Evolutionary conservation across 2,113 vertebrate species (phyloP), one percentile per base, ranked within the genome.

Genomic region (Grallaria varia): DNA sequence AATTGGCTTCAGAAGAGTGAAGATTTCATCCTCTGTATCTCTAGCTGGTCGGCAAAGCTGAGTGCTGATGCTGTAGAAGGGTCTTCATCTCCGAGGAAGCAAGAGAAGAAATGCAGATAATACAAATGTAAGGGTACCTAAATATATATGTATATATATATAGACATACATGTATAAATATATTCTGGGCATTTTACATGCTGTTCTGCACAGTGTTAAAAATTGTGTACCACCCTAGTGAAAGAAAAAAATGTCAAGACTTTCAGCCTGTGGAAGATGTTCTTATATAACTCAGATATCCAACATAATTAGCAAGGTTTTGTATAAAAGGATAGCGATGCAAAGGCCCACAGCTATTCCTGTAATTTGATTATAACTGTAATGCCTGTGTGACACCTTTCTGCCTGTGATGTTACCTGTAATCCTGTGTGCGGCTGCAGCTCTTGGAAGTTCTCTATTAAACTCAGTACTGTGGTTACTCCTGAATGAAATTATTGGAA

Each of bases 401-500:
- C 89, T 92, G 94, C 64, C 62, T 53, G 3, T 49, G 89, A 50
- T 91, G 74, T 47, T 97, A n/a, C 24, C 60, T 89, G 58, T 69
- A 86, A 94, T 94, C 93, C 90, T 93, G 8, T 31, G 59, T 92
- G 84, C 89, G 80, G 95, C 76, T 82, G 17, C 88, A 92, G 90
- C 85, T 96, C 86, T 92, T 95, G 84, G 83, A 96, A 96, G 95
- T 97, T 95, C 95, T 95, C 2, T 95, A 63, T 97, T 94, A 59
- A 91, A 90, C 93, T 97, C 93, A 15, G 68, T 95, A 67, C 84
- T 28, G 35, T 96, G 91, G 95, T 96, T 97, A 96, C 97, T 91
- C 31, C 84, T 68, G 58, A 97, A 94, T 97, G 95, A 97, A 97
- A 97, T 96, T 83, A 67, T 93, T 94, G 95, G 76, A 97, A 86